phyloP scores from a whole-genome alignment of 2,113 vertebrate species.

The Bettongia penicillata region DNA sequence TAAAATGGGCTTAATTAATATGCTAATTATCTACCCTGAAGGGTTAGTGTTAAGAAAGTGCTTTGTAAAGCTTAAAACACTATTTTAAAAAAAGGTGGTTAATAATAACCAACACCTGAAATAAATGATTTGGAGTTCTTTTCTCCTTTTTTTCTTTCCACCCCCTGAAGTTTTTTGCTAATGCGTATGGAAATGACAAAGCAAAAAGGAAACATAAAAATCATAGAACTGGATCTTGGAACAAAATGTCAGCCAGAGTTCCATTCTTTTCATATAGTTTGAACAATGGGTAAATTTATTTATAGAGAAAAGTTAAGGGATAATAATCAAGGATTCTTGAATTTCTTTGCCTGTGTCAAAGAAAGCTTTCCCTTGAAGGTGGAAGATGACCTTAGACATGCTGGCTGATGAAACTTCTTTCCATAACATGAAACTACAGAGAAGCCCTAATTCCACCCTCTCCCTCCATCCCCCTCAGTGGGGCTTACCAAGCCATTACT shows the following conservation, averaged over 20 bases:
- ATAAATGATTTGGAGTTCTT: background rate
- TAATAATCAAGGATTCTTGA: slow-evolving; percentile 31
- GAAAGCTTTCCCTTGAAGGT: background rate
- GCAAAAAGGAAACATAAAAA: slow-evolving; percentile 9
- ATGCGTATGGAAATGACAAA: background rate
- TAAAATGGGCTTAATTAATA: background rate
- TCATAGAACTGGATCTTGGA: background rate
- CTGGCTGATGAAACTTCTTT: background rate
- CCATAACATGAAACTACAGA: background rate
- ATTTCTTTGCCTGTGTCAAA: background rate
- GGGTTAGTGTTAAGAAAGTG: background rate
- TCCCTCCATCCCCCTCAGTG: background rate
- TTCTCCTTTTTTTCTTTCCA: background rate
- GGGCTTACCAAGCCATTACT: background rate
- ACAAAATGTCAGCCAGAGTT: background rate
- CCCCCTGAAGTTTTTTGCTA: background rate
- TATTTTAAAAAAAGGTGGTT: background rate
- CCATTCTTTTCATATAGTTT: slow-evolving; percentile 2
- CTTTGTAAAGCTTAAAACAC: background rate
- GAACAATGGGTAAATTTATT: slow-evolving; percentile 9
- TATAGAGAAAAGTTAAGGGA: background rate
- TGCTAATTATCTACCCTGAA: background rate
- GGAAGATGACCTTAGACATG: background rate
- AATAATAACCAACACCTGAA: background rate
- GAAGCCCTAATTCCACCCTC: background rate